These are phyloP conservation scores for Eristalis intricaria DNA, from an alignment of 2,888 invertebrate genomes.

Conservation along the genomic window DNA sequence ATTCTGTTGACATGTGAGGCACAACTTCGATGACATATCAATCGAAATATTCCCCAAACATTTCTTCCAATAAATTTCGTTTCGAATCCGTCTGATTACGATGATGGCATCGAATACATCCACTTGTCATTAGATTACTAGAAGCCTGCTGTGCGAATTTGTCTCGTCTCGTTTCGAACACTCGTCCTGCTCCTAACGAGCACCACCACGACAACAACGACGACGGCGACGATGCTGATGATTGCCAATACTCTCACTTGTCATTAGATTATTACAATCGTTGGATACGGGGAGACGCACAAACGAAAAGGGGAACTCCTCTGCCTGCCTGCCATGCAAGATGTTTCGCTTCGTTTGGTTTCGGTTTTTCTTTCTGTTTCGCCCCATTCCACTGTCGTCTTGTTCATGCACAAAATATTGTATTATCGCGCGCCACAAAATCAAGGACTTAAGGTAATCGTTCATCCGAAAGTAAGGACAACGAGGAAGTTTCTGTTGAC, in stretches of 20 bases:
- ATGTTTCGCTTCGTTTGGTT: background rate
- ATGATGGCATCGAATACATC: background rate
- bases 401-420: slow-evolving; percentile 41
- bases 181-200: background rate
- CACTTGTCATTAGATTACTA: slow-evolving; percentile 10
- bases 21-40: slow-evolving; percentile 4
- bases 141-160: background rate
- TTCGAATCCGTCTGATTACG: background rate
- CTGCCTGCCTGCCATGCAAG: background rate
- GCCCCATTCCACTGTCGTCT: background rate
- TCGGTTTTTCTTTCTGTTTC: background rate
- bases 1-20: background rate
- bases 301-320: background rate
- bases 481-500: background rate
- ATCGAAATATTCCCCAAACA: slow-evolving; percentile 8
- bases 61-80: slow-evolving; percentile 4
- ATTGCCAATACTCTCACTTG: slow-evolving; percentile 2
- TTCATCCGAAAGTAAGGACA: slow-evolving; percentile 31
- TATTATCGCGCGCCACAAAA: slow-evolving; percentile 38
- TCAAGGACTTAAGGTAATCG: slow-evolving; percentile 47
- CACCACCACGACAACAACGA: background rate
- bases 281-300: background rate
- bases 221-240: background rate
- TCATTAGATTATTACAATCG: slow-evolving; percentile 13
- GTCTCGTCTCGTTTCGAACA: background rate